Conservation (phyloP, 1,140 invertebrate genomes). For the Onthophagus taurus region DNA sequence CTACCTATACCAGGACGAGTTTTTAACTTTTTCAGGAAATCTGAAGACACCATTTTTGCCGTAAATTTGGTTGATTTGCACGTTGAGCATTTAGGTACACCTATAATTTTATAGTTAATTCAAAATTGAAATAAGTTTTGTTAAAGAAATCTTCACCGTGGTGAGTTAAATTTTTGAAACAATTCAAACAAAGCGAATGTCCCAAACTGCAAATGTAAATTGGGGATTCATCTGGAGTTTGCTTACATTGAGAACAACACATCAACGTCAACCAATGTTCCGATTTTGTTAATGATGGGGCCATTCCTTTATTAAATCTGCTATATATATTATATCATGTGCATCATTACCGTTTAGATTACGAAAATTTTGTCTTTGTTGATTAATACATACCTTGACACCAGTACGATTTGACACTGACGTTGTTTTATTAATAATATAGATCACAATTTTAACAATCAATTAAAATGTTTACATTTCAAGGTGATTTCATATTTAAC, state of each 20-base stretch:
- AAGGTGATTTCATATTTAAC: too few species aligned
- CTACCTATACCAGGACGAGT: slow-evolving; percentile 28
- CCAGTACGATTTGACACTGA: too few species aligned
- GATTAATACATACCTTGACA: too few species aligned
- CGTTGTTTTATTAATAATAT: too few species aligned
- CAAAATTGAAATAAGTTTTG: background rate
- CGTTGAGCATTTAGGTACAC: slow-evolving; percentile 7
- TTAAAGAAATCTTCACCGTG: slow-evolving; percentile 6
- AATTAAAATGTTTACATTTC: too few species aligned
- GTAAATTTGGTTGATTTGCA: slow-evolving; percentile 10
- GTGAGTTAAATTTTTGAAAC: slow-evolving; percentile 12
- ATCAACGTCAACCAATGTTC: slow-evolving; percentile 23
- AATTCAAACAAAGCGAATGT: slow-evolving; percentile 16
- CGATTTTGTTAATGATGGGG: slow-evolving; percentile 5
- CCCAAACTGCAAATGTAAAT: slow-evolving; percentile 20
- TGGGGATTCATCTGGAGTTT: slow-evolving; percentile 18
- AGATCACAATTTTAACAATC: too few species aligned
- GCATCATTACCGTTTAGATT: too few species aligned
- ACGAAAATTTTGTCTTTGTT: too few species aligned
- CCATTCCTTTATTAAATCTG: slow-evolving; percentile 3
- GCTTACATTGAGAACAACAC: slow-evolving; percentile 16
- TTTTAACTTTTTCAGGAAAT: slow-evolving; percentile 22
- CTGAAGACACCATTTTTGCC: slow-evolving; percentile 5
- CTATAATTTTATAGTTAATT: background rate
- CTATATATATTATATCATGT: too few species aligned